These are phyloP conservation scores for Ephestia elutella DNA, from an alignment of 1,140 invertebrate genomes.

Conservation along the genomic window DNA sequence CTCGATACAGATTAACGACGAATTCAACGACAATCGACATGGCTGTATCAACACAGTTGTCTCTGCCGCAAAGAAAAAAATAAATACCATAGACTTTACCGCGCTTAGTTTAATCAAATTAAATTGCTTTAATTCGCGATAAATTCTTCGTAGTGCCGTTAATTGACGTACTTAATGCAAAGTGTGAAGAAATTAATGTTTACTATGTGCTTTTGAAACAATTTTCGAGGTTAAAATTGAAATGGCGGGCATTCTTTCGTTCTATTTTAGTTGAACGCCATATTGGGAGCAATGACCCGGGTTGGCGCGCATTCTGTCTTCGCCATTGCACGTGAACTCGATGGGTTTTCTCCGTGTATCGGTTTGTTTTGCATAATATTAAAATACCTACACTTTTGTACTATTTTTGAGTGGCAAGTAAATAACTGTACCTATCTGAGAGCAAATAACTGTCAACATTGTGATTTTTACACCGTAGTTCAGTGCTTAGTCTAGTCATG, in stretches of 20 bases:
- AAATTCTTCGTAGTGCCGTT: neutral
- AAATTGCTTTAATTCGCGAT: constrained; percentile 7
- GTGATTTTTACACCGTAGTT: neutral
- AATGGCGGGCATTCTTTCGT: constrained; percentile 61
- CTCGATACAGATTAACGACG: constrained; percentile 21
- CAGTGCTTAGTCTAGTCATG: too few species aligned
- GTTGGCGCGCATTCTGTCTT: constrained; percentile 6
- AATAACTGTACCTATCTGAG: neutral
- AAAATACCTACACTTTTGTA: neutral
- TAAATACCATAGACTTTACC: neutral
- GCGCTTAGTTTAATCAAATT: neutral
- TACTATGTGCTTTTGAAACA: constrained; percentile 44
- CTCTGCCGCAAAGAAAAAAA: constrained; percentile 1
- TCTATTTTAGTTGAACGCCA: constrained; percentile 64
- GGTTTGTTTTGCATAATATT: neutral
- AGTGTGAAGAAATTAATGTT: constrained; percentile 37
- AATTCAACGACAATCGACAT: neutral
- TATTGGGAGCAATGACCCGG: constrained; percentile 49
- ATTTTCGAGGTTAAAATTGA: constrained; percentile 59
- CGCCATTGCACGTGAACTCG: neutral
- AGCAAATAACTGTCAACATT: neutral
- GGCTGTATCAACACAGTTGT: constrained; percentile 20
- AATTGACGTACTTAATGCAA: constrained; percentile 10
- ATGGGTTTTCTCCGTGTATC: neutral
- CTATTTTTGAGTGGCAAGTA: neutral